Base-by-base conservation (phyloP, 2,888 invertebrate species). In the Plebejus anna region DNA sequence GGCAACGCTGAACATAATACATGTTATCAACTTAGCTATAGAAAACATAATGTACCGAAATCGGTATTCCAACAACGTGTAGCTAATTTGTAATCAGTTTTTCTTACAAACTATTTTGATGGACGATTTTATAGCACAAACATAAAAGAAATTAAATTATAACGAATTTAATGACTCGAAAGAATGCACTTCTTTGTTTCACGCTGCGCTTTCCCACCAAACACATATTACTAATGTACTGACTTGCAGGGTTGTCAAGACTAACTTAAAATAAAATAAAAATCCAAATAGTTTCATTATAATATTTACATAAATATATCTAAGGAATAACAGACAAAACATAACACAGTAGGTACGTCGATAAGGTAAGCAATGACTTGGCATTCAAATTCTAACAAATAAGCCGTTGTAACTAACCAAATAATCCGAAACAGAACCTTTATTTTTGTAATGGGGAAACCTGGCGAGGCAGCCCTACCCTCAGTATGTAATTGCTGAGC, bases 181-280 rank as follows among this genome's bases (percentile, higher is more conserved):
- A 86, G 85, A 87, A 88, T 88, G 87, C 86, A 84, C 84, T 83
- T 83, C 82, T 83, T 73, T 84, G 87, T 89, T 90, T 88, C 87
- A 89, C 86, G 88, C 85, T 86, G 86, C 84, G 84, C 88, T 87
- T 89, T 90, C 89, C 86, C 90, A 90, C 85, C 86, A 82, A 83
- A 82, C 83, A 81, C 81, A 79, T 82, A 82, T 79, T 61, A 66
- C 66, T 66, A 66, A 66, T 66, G 32, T 66, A 66, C 36, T 66
- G 66, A 4, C 66, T 16, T 16, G 13, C 16, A 66, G 66, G 66
- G 66, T 6, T 55, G 57, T 38, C 38, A 16, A 55, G n/a, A 55
- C 36, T 7, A 57, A 38, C 55, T 2, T 22, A 13, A 55, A 9
- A n/a, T 57, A 42, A n/a, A 6, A 42, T 16, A 7, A 36, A 16